Base-by-base conservation (phyloP, 2,113 vertebrate species). In the Pyrgilauda ruficollis region DNA sequence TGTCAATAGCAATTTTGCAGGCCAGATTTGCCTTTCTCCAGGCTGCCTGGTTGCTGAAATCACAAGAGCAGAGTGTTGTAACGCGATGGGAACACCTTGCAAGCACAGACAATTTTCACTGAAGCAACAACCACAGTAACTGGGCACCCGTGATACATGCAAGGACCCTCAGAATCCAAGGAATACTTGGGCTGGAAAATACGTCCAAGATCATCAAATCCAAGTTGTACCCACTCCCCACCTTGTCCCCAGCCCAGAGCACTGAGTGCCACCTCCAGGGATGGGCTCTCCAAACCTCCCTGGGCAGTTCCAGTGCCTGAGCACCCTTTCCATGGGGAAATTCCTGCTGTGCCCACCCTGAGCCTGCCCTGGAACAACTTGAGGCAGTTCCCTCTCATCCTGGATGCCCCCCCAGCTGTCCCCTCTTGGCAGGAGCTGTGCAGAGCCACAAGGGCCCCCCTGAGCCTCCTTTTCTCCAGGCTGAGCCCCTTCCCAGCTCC, bases 1-100 rank as follows among this genome's bases (percentile, higher is more conserved):
- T 99, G 98, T 99, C 99, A 5, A 99, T 99, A 33, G 99, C 98
- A 75, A 99, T 98, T 97, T 99, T 99, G 97, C 99, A 99, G 39
- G 99, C 98, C 33, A 99, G 98, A 95, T 99, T 99, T 56, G 99
- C 98, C 93, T 99, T 99, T 96, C 99, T 99, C 99, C 99, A 99
- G 39, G 98, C 98, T 9, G 98, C 98, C 98, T 99, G 99, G 88
- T 99, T 99, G 98, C 99, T 99, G 96, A 83, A 98, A 98, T 77
- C 70, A 94, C 59, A 96, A 87, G 47, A 68, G 77, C 28, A 85
- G 73, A 58, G 15, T 3, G 31, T 31, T 81, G 73, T 58, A 67
- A 69, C 0, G 3, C 1, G 41, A 82, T 0, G 1, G 50, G 8
- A 56, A 84, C 64, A 27, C 26, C 24, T 3, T 18, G 39, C 39